phyloP scores from a whole-genome alignment of 2,113 vertebrate species.

The Alectura lathami region DNA sequence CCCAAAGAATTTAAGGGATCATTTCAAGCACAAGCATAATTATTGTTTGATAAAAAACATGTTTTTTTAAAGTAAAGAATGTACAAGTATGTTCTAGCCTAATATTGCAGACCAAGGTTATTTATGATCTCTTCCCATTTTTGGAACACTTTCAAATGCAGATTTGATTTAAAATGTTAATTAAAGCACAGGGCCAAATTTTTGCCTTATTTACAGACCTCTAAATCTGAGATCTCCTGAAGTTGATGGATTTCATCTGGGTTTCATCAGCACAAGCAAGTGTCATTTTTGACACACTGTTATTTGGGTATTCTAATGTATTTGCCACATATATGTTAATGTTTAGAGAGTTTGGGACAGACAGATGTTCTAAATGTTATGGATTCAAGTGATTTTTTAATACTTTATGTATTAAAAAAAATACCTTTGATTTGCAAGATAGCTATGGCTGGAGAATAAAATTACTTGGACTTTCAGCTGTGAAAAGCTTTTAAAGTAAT shows the following conservation, averaged over 20 bases:
- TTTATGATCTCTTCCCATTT: conserved; percentile 60
- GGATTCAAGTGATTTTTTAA: background rate
- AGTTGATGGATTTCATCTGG: conserved; percentile 63
- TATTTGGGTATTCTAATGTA: conserved; percentile 43
- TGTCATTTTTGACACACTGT: conserved; percentile 42
- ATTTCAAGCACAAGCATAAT: conserved; percentile 21
- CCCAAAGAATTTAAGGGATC: conserved; percentile 32
- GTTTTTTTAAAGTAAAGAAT: conserved; percentile 8
- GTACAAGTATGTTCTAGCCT: conserved; percentile 19
- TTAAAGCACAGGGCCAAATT: conserved; percentile 64
- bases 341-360: conserved; percentile 29
- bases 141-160: conserved; percentile 61
- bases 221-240: conserved; percentile 50
- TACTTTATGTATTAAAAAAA: background rate
- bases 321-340: conserved; percentile 36
- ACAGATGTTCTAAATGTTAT: conserved; percentile 46
- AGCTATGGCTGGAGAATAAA: background rate
- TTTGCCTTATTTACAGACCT: conserved; percentile 47
- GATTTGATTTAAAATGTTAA: conserved; percentile 73
- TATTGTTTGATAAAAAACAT: background rate
- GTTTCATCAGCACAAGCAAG: conserved; percentile 42
- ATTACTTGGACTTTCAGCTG: background rate
- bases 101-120: conserved; percentile 57
- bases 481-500: conserved; percentile 32
- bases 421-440: conserved; percentile 15